Conservation (phyloP, 1,140 invertebrate genomes). For the Rhopalosiphum maidis region DNA sequence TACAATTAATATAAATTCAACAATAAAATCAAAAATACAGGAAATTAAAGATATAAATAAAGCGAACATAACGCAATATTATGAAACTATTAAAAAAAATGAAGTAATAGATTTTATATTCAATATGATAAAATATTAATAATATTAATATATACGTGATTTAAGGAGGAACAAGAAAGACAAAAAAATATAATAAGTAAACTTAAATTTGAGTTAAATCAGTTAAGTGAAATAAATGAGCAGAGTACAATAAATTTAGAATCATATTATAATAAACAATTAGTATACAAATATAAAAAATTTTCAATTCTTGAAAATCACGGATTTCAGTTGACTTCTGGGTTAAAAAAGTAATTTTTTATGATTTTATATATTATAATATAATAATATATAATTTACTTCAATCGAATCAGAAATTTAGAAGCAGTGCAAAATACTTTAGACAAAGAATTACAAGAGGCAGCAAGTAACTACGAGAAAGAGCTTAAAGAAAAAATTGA, state of each 20-base stretch:
- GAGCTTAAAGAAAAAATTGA: not conserved
- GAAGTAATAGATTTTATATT: not conserved
- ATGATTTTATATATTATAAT: not conserved
- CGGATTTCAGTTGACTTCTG: conserved; percentile 73
- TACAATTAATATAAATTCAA: conserved; percentile 64
- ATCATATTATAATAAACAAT: not conserved
- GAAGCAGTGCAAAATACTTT: too few relatives aligned
- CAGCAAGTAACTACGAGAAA: not conserved
- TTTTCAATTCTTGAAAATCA: conserved; percentile 77
- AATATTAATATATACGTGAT: not conserved
- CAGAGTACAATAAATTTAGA: not conserved
- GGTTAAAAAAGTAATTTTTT: conserved; percentile 71
- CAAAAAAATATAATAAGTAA: not conserved
- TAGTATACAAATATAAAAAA: conserved; percentile 73
- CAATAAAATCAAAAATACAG: not conserved
- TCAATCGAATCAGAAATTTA: not conserved
- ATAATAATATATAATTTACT: not conserved
- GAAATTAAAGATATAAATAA: not conserved
- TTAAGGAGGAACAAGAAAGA: not conserved
- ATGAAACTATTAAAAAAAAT: not conserved
- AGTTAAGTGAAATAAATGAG: not conserved
- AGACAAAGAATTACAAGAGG: not conserved
- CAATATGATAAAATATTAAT: not conserved
- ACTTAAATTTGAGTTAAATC: not conserved
- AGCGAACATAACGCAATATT: not conserved